Percentiles rank a stretch among this genome's conserved stretches.
Evolutionary conservation across 2,888 invertebrate species (phyloP).

Genomic region (Antheraea yamamai): DNA sequence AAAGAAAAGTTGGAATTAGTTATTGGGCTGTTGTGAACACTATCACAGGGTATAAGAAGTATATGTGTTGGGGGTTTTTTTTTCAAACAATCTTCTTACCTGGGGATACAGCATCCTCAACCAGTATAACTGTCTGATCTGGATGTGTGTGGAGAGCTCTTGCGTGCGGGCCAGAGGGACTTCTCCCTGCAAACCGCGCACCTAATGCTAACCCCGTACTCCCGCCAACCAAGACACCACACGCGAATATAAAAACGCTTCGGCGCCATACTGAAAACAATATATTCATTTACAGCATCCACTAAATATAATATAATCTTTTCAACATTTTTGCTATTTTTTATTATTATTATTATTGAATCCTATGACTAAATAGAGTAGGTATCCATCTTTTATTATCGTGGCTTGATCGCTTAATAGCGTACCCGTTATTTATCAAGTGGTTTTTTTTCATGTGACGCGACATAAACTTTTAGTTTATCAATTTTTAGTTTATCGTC

Average conservation of each 20-base stretch:
- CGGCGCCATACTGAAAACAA: conserved; percentile 69
- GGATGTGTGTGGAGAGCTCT: conserved; percentile 66
- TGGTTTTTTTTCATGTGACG: too few relatives aligned
- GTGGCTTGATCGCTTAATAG: too few relatives aligned
- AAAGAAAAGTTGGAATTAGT: too few relatives aligned
- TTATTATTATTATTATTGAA: too few relatives aligned
- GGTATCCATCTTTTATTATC: too few relatives aligned
- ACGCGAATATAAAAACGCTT: conserved; percentile 66
- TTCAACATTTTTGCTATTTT: not conserved
- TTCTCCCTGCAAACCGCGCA: conserved; percentile 48
- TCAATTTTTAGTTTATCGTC: too few relatives aligned
- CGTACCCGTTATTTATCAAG: too few relatives aligned
- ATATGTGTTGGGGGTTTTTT: too few relatives aligned
- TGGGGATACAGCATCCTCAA: conserved; percentile 68
- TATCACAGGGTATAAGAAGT: too few relatives aligned
- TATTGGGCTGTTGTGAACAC: too few relatives aligned
- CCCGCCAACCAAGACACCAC: conserved; percentile 61
- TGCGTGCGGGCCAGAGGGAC: conserved; percentile 60
- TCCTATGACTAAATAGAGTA: too few relatives aligned
- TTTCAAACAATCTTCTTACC: conserved; percentile 40
- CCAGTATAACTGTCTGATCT: conserved; percentile 70
- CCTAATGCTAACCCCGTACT: conserved; percentile 61
- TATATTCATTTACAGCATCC: not conserved
- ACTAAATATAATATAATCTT: not conserved
- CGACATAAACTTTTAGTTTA: too few relatives aligned